Evolutionary conservation across 2,113 vertebrate genomes (phyloP).

Genomic region (Cheirogaleus medius): DNA sequence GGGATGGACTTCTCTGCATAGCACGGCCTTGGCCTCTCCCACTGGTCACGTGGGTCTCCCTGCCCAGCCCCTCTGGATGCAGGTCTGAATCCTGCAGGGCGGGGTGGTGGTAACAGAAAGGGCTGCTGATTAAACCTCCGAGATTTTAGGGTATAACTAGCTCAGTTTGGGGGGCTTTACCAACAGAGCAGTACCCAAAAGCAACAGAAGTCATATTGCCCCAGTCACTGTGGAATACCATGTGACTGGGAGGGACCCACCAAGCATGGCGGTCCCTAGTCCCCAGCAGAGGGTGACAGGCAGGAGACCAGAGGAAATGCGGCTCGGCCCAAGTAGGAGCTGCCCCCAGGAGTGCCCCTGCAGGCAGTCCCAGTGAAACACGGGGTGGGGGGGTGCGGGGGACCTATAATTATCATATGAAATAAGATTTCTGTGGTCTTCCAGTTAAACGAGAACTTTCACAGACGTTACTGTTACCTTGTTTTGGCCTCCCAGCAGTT

Average conservation of each 20-base stretch:
- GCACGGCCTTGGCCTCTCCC: neutral
- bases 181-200: neutral
- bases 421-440: neutral
- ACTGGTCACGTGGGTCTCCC: neutral
- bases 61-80: neutral
- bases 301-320: neutral
- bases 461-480: neutral
- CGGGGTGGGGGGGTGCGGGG: no score
- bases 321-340: neutral
- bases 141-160: neutral
- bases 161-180: neutral
- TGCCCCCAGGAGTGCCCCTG: neutral
- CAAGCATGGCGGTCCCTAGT: neutral
- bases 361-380: no score
- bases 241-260: neutral
- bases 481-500: neutral
- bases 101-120: neutral
- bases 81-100: neutral
- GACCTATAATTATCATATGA: neutral
- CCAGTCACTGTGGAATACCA: neutral
- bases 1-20: fast-evolving
- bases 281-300: neutral
- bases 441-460: neutral
- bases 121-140: neutral
- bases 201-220: neutral